Base-by-base conservation (phyloP, 2,888 invertebrate species). In the Apocheima hispidaria region DNA sequence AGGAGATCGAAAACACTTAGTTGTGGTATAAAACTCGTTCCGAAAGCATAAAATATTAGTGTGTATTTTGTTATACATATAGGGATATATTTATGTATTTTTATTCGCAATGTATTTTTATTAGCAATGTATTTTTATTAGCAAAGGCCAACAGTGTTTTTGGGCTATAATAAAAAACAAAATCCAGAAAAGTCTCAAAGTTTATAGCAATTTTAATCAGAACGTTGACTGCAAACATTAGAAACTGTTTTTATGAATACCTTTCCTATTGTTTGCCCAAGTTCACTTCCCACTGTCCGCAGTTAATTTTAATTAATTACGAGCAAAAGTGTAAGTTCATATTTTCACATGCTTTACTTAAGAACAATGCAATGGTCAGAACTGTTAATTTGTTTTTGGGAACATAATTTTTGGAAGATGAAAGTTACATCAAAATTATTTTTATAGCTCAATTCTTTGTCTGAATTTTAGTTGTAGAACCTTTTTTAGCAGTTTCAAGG, bases 271-370 rank as follows among this genome's bases (percentile, higher is more conserved):
- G 90, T 90, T 77, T 75, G 66, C 26, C 48, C 70, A 61, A 64
- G 73, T 72, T 71, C 65, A 59, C 73, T 90, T 91, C 90, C 82
- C 89, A 90, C 87, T 90, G 86, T 76, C 86, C 87, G 82, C 84
- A 84, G 72, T 78, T 83, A 82, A 74, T 82, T 84, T 80, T 89
- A 86, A 90, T 89, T 89, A 84, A 84, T 86, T 84, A 86, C 83
- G 78, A 84, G 82, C 82, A 84, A 85, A 87, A 85, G 80, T 83
- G 81, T 80, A 72, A 76, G 73, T 73, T 68, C 69, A 66, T 68
- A 73, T 65, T 66, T 87, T 91, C 91, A 72, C 91, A 92, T 88
- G 88, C 85, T 87, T 86, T 88, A 89, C 87, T 89, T 82, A 68
- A 69, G 69, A 78, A 78, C 80, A 87, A 84, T 81, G 73, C 77